These are phyloP conservation scores for Malacoctenus gilli DNA, from an alignment of 2,797 vertebrate genomes.

Conservation along the genomic window DNA sequence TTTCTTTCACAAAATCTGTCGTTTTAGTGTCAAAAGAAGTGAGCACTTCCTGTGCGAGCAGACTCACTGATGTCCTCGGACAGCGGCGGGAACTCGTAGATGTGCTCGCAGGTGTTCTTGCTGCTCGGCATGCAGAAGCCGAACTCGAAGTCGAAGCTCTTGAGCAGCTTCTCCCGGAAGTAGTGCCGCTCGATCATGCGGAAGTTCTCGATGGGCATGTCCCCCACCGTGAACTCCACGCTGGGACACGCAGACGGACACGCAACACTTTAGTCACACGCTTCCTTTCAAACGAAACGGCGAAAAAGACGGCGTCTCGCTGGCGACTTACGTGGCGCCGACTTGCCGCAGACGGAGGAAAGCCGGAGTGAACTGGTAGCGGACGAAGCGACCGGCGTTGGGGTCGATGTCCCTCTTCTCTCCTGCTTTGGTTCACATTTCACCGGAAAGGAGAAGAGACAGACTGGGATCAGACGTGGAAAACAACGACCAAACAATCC, in stretches of 20 bases:
- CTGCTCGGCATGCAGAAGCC: slow-evolving; percentile 99
- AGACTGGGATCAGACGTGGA: neutral
- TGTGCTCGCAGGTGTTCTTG: slow-evolving; percentile 98
- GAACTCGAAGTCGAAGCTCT: slow-evolving; percentile 98
- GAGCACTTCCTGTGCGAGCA: neutral
- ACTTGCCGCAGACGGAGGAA: slow-evolving; percentile 94
- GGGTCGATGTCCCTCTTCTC: slow-evolving; percentile 90
- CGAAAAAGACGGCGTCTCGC: neutral
- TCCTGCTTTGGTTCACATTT: slow-evolving; percentile 84
- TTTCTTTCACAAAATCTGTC: too few species aligned
- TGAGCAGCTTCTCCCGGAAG: slow-evolving; percentile 93
- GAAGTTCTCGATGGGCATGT: slow-evolving; percentile 96
- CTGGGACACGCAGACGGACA: slow-evolving; percentile 66
- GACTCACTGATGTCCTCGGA: slow-evolving; percentile 94
- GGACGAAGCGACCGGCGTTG: slow-evolving; percentile 94
- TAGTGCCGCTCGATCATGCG: slow-evolving; percentile 99
- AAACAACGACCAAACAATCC: too few species aligned
- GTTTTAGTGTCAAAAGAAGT: too few species aligned
- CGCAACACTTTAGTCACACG: neutral
- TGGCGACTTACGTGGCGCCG: slow-evolving; percentile 93
- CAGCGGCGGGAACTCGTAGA: slow-evolving; percentile 96
- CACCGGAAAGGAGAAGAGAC: neutral
- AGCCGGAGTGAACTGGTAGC: slow-evolving; percentile 96
- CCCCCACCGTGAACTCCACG: slow-evolving; percentile 96
- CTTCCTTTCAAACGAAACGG: too few species aligned